Conservation (phyloP, 2,888 invertebrate genomes). For the Nephrotoma guestfalica region DNA sequence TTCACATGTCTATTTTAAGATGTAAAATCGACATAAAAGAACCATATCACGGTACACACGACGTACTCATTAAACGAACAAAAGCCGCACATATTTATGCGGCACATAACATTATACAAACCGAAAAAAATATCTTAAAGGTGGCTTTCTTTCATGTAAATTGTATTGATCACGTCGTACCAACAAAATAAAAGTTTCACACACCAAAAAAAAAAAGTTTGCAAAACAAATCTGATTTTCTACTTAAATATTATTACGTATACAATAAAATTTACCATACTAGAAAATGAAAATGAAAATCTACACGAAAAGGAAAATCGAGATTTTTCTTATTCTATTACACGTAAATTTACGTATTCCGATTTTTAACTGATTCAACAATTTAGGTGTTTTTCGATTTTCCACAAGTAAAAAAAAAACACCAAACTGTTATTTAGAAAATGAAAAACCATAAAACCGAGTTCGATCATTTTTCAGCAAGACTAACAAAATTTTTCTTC, state of each 20-base stretch:
- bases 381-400: neutral
- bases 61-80: neutral
- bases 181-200: neutral
- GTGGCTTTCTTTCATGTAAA: neutral
- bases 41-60: neutral
- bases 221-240: neutral
- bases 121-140: neutral
- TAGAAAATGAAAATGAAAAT: constrained; percentile 8
- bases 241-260: neutral
- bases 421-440: neutral
- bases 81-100: neutral
- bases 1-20: no score
- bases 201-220: neutral
- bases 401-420: neutral
- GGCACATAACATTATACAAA: neutral
- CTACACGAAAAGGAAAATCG: neutral
- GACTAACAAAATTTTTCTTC: neutral
- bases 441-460: neutral
- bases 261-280: neutral
- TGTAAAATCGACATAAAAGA: no score
- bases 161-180: neutral
- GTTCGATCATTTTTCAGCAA: neutral
- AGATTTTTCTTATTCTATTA: neutral
- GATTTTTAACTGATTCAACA: neutral
- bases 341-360: neutral